Conservation (phyloP, 2,797 vertebrate species). For the Cheracebus regulus region DNA sequence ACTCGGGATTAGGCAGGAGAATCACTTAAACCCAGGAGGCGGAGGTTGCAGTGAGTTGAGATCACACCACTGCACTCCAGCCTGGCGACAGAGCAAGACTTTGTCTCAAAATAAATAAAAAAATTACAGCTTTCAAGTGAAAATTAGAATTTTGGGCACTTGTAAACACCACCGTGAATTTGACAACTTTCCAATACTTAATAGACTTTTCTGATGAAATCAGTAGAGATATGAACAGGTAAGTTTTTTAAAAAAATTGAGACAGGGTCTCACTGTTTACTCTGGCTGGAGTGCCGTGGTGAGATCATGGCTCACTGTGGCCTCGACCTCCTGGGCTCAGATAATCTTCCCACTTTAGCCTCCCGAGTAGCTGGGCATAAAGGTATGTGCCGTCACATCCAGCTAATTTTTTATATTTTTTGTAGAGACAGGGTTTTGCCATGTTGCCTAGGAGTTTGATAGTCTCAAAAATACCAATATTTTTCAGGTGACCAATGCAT, state of each 20-base stretch:
- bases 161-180: background rate
- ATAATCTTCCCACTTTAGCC: too few species aligned
- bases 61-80: too few species aligned
- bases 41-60: too few species aligned
- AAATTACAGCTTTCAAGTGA: background rate
- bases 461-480: background rate
- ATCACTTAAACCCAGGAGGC: too few species aligned
- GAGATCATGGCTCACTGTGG: too few species aligned
- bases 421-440: background rate
- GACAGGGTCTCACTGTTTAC: too few species aligned
- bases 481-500: background rate
- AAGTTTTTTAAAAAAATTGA: background rate
- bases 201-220: background rate
- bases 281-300: too few species aligned
- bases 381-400: background rate
- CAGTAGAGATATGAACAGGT: background rate
- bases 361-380: too few species aligned
- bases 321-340: too few species aligned
- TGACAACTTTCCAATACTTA: background rate
- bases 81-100: too few species aligned
- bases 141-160: background rate
- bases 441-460: background rate
- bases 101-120: background rate
- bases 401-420: background rate
- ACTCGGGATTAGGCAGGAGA: too few species aligned